A percentile compares a stretch with the other conserved stretches of the same genome.
These are phyloP conservation scores for Conistra vaccinii DNA, from an alignment of 2,888 invertebrate genomes.

Conservation along the genomic window DNA sequence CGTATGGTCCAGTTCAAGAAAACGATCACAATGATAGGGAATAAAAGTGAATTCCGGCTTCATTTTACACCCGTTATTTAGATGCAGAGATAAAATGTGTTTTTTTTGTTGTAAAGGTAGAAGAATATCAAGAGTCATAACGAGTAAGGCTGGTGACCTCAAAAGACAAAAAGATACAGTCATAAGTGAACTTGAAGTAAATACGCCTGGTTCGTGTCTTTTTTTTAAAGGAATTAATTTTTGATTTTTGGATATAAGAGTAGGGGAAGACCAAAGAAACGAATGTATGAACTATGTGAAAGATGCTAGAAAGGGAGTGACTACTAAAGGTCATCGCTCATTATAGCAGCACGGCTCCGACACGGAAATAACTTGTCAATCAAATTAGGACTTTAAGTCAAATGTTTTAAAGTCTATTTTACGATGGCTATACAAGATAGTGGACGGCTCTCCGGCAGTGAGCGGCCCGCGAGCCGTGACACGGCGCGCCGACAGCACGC, in stretches of 20 bases:
- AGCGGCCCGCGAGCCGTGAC: too few relatives aligned
- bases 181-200: rapidly evolving
- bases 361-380: too few relatives aligned
- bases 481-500: too few relatives aligned
- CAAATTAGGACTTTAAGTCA: too few relatives aligned
- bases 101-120: constrained; percentile 48
- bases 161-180: rapidly evolving
- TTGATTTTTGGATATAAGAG: background rate
- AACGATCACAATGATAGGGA: background rate
- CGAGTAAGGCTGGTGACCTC: rapidly evolving
- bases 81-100: constrained; percentile 38
- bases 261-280: background rate
- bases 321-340: too few relatives aligned
- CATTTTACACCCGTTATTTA: background rate
- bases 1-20: background rate
- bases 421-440: too few relatives aligned
- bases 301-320: background rate
- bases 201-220: constrained; percentile 14
- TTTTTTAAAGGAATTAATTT: background rate
- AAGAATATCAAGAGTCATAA: constrained; percentile 8
- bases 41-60: background rate
- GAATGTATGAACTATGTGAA: background rate
- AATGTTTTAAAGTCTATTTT: too few relatives aligned
- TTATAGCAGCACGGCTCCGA: too few relatives aligned
- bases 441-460: too few relatives aligned